Evolutionary conservation across 2,113 vertebrate genomes (phyloP).

Genomic region (Ranitomeya variabilis): DNA sequence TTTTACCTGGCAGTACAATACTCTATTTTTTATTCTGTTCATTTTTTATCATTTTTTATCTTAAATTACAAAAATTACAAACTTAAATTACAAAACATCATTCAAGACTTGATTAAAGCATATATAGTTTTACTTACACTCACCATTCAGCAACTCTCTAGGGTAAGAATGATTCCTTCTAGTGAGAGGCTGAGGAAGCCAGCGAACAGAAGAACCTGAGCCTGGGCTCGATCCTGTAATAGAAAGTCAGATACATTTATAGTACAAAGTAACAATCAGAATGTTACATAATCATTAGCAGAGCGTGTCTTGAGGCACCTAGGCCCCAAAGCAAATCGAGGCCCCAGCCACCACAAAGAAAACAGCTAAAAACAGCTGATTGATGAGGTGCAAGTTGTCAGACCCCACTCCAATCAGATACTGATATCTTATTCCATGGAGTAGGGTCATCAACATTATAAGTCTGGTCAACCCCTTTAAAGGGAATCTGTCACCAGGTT

Average conservation of each 20-base stretch:
- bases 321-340: neutral
- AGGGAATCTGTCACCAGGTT: too few species aligned
- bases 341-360: too few species aligned
- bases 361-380: too few species aligned
- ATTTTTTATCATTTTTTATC: neutral
- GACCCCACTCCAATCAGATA: too few species aligned
- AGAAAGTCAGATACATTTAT: neutral
- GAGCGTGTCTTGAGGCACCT: neutral
- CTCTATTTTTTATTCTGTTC: neutral
- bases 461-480: too few species aligned
- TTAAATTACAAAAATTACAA: too few species aligned
- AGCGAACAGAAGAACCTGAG: neutral
- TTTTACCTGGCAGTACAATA: neutral
- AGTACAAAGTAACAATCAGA: neutral
- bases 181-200: constrained; percentile 11
- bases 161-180: constrained; percentile 12
- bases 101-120: neutral
- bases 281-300: neutral
- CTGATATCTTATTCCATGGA: too few species aligned
- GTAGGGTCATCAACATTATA: too few species aligned
- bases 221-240: neutral
- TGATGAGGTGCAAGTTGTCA: too few species aligned
- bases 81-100: neutral
- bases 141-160: constrained; percentile 25
- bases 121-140: constrained; percentile 28